Conservation (phyloP, 1,140 invertebrate genomes). For the Zaprionus kolodkinae region DNA sequence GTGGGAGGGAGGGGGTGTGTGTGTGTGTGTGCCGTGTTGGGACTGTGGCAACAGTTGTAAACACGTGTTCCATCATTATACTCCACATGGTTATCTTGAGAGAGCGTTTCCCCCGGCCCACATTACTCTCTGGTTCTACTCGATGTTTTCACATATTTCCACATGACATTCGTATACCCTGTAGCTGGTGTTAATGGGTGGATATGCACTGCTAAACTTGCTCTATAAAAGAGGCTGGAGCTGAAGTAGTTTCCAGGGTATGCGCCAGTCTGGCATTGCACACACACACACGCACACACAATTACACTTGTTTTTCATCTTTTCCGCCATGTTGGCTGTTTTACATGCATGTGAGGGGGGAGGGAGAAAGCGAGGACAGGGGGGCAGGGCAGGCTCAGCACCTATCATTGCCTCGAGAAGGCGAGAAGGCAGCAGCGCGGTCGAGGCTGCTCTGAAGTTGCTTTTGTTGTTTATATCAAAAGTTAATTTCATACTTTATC, state of each 20-base stretch:
- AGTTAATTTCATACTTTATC: constrained; percentile 81
- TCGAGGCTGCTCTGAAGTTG: constrained; percentile 34
- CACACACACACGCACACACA: not conserved
- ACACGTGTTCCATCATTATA: constrained; percentile 47
- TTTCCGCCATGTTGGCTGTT: constrained; percentile 27
- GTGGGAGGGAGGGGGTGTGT: constrained; percentile 20
- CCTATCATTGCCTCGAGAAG: too few species aligned
- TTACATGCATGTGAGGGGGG: constrained; percentile 12
- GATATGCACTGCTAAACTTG: not conserved
- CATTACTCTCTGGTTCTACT: not conserved
- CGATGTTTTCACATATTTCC: constrained; percentile 25
- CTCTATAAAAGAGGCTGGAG: not conserved
- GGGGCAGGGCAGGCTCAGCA: not conserved
- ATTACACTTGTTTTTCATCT: not conserved
- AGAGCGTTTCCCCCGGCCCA: not conserved
- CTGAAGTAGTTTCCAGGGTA: not conserved
- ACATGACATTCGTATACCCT: constrained; percentile 3
- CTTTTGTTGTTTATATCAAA: constrained; percentile 75
- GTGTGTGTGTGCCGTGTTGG: constrained; percentile 11
- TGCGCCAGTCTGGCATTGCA: not conserved
- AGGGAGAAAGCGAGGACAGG: not conserved
- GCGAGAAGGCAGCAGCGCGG: not conserved
- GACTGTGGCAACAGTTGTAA: constrained; percentile 44
- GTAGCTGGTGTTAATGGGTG: not conserved
- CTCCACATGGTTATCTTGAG: constrained; percentile 22